phyloP scores from a whole-genome alignment of 2,797 vertebrate genomes.

The Nannoperca australis region DNA sequence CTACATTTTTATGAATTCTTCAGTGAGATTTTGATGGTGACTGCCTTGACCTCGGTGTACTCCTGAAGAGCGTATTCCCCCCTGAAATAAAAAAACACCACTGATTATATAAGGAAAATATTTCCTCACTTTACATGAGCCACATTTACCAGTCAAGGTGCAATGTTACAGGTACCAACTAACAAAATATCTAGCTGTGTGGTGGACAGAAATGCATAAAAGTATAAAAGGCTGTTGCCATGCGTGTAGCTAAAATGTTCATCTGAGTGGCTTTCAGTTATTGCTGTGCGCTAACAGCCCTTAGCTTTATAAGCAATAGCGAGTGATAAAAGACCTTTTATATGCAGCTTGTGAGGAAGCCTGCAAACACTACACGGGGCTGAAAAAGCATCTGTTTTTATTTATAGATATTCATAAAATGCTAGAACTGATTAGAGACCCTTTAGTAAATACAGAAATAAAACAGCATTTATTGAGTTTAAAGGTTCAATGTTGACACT shows the following conservation, averaged over 20 bases:
- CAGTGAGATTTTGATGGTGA: constrained; percentile 90
- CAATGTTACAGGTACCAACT: background rate
- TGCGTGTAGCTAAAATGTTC: no score
- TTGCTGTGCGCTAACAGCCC: background rate
- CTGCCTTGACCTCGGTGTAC: constrained; percentile 92
- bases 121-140: constrained; percentile 2
- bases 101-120: constrained; percentile 3
- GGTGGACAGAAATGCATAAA: background rate
- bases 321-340: no score
- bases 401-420: background rate
- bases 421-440: no score
- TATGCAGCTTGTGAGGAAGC: no score
- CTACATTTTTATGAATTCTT: constrained; percentile 87
- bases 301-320: no score
- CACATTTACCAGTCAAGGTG: background rate
- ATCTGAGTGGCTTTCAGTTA: background rate
- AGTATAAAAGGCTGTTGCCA: background rate
- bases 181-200: background rate
- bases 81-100: constrained; percentile 71
- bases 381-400: background rate
- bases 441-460: background rate
- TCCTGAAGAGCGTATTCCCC: constrained; percentile 90
- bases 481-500: background rate
- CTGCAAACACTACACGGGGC: no score
- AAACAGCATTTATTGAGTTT: background rate